Base-by-base conservation (phyloP, 2,113 vertebrate genomes). In the Daphoenositta chrysoptera region DNA sequence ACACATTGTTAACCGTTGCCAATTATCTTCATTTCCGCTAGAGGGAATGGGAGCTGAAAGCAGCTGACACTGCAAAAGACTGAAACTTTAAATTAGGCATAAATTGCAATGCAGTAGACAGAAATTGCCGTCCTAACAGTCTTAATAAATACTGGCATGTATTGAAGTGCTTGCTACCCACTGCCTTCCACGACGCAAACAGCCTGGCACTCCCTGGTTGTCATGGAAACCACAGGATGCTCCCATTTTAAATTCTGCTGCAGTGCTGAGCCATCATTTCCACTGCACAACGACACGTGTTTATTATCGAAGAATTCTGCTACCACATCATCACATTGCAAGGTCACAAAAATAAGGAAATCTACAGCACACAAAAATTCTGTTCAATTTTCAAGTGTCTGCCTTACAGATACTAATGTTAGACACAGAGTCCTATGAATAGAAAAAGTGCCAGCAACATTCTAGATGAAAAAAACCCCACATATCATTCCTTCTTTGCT, bases 181-280 rank as follows among this genome's bases (percentile, higher is more conserved):
- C 54, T 83, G 83, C 40, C 80, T 89, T 87, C 45, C 19, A 19
- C 39, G 35, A 15, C 0, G 6, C 21, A 64, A 84, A 81, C 60
- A 79, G 57, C 47, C 35, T 4, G 10, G 53, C 65, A 56, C 84
- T 82, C 65, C 72, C 50, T 4, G 7, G 86, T 96, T 89, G 33
- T 78, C 81, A 65, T 4, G 35, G 94, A 82, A 95, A 96, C 84
- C 4, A 3, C 35, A 77, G 78, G 66, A 93, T 48, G 28, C 57
- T 87, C 87, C 37, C 39, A 26, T 84, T 95, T 94, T 35, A 71
- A 87, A 94, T 90, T 91, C 78, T 82, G 51, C 70, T 87, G 95
- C 87, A 96, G 57, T 13, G 6, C 57, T 65, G 73, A 87, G 90
- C 21, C 60, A 80, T 65, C 42, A 53, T 79, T 91, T 89, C 54